A percentile compares a stretch with the other conserved stretches of the same genome.
Evolutionary conservation across 2,113 vertebrate species (phyloP).

Genomic region (Cottus gobio): DNA sequence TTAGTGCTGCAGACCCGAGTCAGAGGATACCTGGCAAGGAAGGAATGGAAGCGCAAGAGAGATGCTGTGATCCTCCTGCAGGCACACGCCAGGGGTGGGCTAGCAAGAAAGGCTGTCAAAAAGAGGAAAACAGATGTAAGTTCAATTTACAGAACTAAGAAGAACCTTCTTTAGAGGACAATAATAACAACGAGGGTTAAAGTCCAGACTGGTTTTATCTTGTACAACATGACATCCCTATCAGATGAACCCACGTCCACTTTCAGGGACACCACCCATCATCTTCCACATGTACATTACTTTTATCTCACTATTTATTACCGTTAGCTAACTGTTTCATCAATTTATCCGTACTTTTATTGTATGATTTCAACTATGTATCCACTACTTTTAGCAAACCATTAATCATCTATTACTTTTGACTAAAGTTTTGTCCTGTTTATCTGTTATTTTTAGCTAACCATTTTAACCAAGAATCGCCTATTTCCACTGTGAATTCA

Average conservation of each 20-base stretch:
- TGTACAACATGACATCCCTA: not conserved
- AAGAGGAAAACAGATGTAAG: slow-evolving; percentile 83
- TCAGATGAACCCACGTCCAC: not conserved
- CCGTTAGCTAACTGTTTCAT: not conserved
- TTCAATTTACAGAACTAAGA: not conserved
- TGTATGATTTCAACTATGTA: too few species aligned
- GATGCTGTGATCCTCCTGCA: slow-evolving; percentile 88
- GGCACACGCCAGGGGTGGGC: slow-evolving; percentile 86
- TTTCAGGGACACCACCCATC: not conserved
- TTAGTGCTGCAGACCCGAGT: slow-evolving; percentile 84
- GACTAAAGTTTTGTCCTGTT: not conserved
- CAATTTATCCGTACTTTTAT: not conserved
- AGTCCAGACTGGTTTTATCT: not conserved
- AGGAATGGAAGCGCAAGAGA: slow-evolving; percentile 80
- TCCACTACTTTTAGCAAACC: not conserved
- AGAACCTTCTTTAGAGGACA: not conserved
- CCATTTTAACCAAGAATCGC: not conserved
- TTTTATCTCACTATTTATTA: not conserved
- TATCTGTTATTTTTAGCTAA: not conserved
- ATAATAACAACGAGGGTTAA: not conserved
- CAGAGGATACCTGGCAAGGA: slow-evolving; percentile 86
- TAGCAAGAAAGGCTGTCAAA: slow-evolving; percentile 79
- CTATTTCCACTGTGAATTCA: not conserved
- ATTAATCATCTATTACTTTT: not conserved
- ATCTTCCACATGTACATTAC: not conserved